Conservation (phyloP, 2,888 invertebrate species). For the Carterocephalus palaemon region DNA sequence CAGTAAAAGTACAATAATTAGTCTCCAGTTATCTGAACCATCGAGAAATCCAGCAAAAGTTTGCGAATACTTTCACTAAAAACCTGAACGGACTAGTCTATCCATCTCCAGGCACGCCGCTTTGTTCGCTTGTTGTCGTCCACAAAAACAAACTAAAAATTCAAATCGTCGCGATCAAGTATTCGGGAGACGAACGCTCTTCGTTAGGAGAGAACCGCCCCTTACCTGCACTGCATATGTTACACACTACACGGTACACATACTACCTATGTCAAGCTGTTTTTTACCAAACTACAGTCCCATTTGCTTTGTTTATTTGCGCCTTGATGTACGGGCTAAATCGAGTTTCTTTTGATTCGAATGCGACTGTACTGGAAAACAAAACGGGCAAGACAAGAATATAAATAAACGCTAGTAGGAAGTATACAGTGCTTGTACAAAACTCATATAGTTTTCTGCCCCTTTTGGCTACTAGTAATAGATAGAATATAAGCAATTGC, state of each 20-base stretch:
- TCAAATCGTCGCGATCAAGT: constrained; percentile 60
- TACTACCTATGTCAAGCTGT: constrained; percentile 38
- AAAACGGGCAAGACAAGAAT: constrained; percentile 37
- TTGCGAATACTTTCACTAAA: background rate
- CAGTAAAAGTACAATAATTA: constrained; percentile 2
- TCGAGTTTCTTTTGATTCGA: constrained; percentile 73
- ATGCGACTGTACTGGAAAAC: constrained; percentile 41
- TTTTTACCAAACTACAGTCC: constrained; percentile 61
- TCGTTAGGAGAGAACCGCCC: constrained; percentile 64
- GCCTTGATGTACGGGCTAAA: constrained; percentile 67
- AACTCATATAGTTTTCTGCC: too few species aligned
- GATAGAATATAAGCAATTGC: too few species aligned
- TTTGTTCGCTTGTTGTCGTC: constrained; percentile 21
- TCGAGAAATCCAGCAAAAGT: background rate
- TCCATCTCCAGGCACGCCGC: constrained; percentile 4
- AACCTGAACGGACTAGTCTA: constrained; percentile 4
- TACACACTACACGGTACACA: constrained; percentile 40
- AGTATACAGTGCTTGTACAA: too few species aligned
- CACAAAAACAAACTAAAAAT: constrained; percentile 47
- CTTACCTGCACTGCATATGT: constrained; percentile 77
- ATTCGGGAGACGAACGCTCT: constrained; percentile 62
- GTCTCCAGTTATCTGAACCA: background rate
- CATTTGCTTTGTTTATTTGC: constrained; percentile 65
- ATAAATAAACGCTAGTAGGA: constrained; percentile 22
- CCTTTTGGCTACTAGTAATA: too few species aligned